Percentiles rank a stretch among this genome's conserved stretches.
These are phyloP conservation scores for Drosophila melanica DNA, from an alignment of 1,140 invertebrate species.

Conservation along the genomic window DNA sequence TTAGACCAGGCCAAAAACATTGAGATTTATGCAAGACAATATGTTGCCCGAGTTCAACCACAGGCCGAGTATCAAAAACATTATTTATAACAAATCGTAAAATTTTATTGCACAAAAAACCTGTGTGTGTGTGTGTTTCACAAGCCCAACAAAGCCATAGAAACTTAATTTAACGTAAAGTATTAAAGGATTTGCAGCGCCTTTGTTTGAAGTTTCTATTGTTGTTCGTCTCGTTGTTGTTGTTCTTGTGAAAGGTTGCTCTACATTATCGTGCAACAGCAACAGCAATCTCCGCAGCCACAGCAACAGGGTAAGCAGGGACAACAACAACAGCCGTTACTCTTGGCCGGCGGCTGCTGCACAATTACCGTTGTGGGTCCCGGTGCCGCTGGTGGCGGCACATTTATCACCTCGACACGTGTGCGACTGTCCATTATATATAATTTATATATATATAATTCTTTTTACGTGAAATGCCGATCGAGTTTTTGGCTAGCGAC, in stretches of 20 bases:
- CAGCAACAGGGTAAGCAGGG: constrained; percentile 69
- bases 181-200: constrained; percentile 59
- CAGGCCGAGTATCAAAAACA: constrained; percentile 50
- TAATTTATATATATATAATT: neutral
- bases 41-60: constrained; percentile 50
- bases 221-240: constrained; percentile 7
- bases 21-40: constrained; percentile 81
- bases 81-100: constrained; percentile 82
- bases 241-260: constrained; percentile 21
- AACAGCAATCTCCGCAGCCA: constrained; percentile 66
- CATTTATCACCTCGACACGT: constrained; percentile 67
- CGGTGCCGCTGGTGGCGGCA: constrained; percentile 49
- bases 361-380: constrained; percentile 66
- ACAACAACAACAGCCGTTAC: constrained; percentile 62
- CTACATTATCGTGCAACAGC: constrained; percentile 75
- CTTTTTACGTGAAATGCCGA: constrained; percentile 34
- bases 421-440: constrained; percentile 61
- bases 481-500: constrained; percentile 16
- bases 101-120: constrained; percentile 80
- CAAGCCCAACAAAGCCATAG: constrained; percentile 48
- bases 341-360: constrained; percentile 54
- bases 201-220: constrained; percentile 50
- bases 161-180: constrained; percentile 79
- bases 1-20: constrained; percentile 41
- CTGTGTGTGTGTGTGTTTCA: constrained; percentile 42